Percentiles rank a stretch among this genome's conserved stretches.
phyloP scores from a whole-genome alignment of 2,797 vertebrate species.

The Scomberomorus guttatus region DNA sequence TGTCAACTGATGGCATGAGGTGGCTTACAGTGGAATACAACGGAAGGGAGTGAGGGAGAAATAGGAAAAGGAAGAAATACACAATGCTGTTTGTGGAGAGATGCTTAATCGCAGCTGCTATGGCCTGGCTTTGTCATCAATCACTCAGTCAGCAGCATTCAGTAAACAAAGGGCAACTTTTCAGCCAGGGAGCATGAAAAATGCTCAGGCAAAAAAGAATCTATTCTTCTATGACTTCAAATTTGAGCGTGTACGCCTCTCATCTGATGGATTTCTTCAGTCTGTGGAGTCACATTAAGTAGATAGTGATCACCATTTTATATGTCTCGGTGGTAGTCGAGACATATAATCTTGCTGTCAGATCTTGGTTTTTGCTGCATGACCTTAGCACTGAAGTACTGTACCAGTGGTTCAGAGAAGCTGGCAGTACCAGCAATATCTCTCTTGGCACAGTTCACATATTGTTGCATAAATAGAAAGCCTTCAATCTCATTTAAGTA shows the following conservation, averaged over 20 bases:
- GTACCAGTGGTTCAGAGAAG: slow-evolving; percentile 10
- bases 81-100: slow-evolving; percentile 52
- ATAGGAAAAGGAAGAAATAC: slow-evolving; percentile 68
- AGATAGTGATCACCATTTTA: neutral
- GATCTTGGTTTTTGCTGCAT: slow-evolving; percentile 9
- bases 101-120: slow-evolving; percentile 51
- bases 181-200: slow-evolving; percentile 31
- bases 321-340: neutral
- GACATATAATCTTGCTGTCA: neutral
- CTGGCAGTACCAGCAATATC: neutral
- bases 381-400: slow-evolving; percentile 9
- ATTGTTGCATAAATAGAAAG: slow-evolving; percentile 24
- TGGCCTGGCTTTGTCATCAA: slow-evolving; percentile 23
- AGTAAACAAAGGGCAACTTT: slow-evolving; percentile 43
- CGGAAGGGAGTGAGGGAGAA: slow-evolving; percentile 45
- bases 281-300: slow-evolving; percentile 3
- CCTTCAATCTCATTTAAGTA: slow-evolving; percentile 3
- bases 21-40: slow-evolving; percentile 31
- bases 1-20: slow-evolving; percentile 39
- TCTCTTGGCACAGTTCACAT: neutral
- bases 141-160: slow-evolving; percentile 40
- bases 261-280: slow-evolving; percentile 8
- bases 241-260: neutral
- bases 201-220: slow-evolving; percentile 17
- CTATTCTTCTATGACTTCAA: neutral